A percentile compares a stretch with the other conserved stretches of the same genome.
phyloP scores from a whole-genome alignment of 64 coral and sea anemone genomes.

The Montipora efflorescens region DNA sequence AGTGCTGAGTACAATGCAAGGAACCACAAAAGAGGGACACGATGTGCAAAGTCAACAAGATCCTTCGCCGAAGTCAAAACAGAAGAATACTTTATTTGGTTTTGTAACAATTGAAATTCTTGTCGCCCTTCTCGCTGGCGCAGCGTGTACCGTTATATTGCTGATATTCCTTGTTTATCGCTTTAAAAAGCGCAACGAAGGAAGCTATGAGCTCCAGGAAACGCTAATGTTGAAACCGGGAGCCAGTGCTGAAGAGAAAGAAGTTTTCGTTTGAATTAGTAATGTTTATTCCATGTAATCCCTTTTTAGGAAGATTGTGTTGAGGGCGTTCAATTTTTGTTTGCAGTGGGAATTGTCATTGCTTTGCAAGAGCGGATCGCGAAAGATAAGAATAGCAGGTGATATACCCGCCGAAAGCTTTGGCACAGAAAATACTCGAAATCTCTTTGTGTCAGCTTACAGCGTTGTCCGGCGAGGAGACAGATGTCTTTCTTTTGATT shows the following conservation, averaged over 20 bases:
- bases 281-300: neutral
- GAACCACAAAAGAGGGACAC: neutral
- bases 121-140: constrained; percentile 84
- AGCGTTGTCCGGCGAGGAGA: too few species aligned
- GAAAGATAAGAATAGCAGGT: too few species aligned
- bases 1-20: neutral
- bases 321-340: neutral
- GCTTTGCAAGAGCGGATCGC: too few species aligned
- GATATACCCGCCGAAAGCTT: too few species aligned
- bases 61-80: constrained; percentile 40
- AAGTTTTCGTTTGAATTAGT: constrained; percentile 86
- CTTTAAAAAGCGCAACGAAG: constrained; percentile 89
- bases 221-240: constrained; percentile 72
- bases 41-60: constrained; percentile 26
- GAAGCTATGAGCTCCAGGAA: constrained; percentile 86
- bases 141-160: constrained; percentile 72
- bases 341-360: neutral
- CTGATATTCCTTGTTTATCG: constrained; percentile 88
- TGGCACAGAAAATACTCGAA: too few species aligned
- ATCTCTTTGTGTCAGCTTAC: too few species aligned
- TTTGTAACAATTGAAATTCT: constrained; percentile 90
- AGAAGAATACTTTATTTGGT: constrained; percentile 75
- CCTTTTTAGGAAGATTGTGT: neutral
- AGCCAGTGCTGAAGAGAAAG: constrained; percentile 76
- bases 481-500: too few species aligned